Base-by-base conservation (phyloP, 2,888 invertebrate species). In the Eupithecia exiguata region DNA sequence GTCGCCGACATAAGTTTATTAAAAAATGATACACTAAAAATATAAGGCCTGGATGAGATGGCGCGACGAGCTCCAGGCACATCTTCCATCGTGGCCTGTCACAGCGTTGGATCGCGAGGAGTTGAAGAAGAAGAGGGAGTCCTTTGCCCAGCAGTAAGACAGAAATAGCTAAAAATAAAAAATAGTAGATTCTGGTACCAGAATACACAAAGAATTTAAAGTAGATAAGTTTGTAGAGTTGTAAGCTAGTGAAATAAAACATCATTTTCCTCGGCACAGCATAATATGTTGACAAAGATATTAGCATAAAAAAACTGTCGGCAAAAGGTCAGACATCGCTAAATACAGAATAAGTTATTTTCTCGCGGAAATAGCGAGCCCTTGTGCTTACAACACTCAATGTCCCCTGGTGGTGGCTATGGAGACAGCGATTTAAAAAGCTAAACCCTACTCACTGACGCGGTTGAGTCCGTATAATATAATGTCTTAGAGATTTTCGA, bases 331-430 rank as follows among this genome's bases (percentile, higher is more conserved):
- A 86, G 85, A 78, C 77, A 70, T 72, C 76, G 35, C 75, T 77
- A 80, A 43, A 80, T 81, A 78, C 72, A 76, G 79, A 74, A 71
- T 79, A 82, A 75, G 82, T 82, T 80, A 80, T 80, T 83, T 82
- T 78, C 77, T 80, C 81, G 79, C 77, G 79, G 77, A 81, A 84
- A 84, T 82, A 84, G 82, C 79, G 78, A 79, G 76, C 79, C 76
- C 80, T 81, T 80, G 82, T 78, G 81, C 25, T 14, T 58, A 58
- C 79, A 75, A 79, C 69, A 80, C 83, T 80, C 80, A 83, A 84
- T 83, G 78, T 78, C 74, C 76, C 78, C 70, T 78, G 69, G 53
- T 66, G 72, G 53, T 36, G 81, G 83, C 81, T 43, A 74, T 35
- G 40, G 72, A 75, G 74, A 36, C 30, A 68, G 81, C 79, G 77